Evolutionary conservation across 2,113 vertebrate genomes (phyloP).

Genomic region (Morone chrysops): DNA sequence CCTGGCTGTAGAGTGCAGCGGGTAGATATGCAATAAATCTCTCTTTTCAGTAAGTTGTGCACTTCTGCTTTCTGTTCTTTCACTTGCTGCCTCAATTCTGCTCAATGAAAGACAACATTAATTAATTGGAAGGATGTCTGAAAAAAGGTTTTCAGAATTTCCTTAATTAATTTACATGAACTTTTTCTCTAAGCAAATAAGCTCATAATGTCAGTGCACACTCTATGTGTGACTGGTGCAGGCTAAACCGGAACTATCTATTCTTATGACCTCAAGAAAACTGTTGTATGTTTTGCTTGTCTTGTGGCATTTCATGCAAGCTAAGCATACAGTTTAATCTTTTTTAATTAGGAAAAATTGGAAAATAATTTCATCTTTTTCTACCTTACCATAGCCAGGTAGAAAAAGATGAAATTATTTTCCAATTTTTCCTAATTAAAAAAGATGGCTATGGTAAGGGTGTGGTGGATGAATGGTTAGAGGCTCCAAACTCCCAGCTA

Average conservation of each 20-base stretch:
- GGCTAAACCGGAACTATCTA: too few relatives aligned
- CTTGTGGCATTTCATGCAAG: background rate
- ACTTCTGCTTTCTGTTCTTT: conserved; percentile 14
- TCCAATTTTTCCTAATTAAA: too few relatives aligned
- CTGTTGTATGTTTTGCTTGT: background rate
- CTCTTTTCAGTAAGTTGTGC: background rate
- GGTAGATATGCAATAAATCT: conserved; percentile 16
- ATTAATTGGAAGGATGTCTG: background rate
- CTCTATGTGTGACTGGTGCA: too few relatives aligned
- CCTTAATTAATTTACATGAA: background rate
- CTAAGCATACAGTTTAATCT: background rate
- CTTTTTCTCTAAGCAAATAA: too few relatives aligned
- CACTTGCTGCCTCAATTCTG: background rate
- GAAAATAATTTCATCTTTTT: too few relatives aligned
- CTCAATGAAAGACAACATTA: background rate
- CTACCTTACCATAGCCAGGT: too few relatives aligned
- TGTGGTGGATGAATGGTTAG: too few relatives aligned
- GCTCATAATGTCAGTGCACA: background rate
- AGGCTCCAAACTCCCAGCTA: too few relatives aligned
- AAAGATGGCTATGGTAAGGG: too few relatives aligned
- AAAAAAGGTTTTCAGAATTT: background rate
- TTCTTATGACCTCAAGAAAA: background rate
- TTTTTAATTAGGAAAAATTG: too few relatives aligned
- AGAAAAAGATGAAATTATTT: too few relatives aligned
- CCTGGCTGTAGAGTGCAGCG: conserved; percentile 5